Percentiles rank a stretch among this genome's conserved stretches.
Evolutionary conservation across 2,888 invertebrate genomes (phyloP).

Genomic region (Dynastes grantii): DNA sequence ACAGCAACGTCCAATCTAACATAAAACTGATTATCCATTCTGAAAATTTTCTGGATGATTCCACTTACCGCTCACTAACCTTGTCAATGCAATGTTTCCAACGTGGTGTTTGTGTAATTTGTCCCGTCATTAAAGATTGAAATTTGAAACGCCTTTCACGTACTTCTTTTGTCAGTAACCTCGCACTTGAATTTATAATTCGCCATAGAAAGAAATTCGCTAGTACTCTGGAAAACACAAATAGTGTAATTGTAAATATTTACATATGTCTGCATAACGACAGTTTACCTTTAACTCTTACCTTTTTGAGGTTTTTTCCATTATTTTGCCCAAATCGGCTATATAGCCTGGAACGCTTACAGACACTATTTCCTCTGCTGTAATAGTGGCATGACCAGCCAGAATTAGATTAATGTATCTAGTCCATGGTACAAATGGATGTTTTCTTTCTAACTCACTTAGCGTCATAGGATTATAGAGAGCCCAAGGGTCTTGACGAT

Average conservation of each 20-base stretch:
- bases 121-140: conserved; percentile 86
- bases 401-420: conserved; percentile 89
- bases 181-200: conserved; percentile 85
- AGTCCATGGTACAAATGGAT: conserved; percentile 85
- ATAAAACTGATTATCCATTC: conserved; percentile 51
- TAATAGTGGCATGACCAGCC: conserved; percentile 76
- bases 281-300: conserved; percentile 48
- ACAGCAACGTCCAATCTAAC: conserved; percentile 81
- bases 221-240: neutral
- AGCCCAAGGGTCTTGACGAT: conserved; percentile 90
- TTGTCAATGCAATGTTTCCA: conserved; percentile 95
- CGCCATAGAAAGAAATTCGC: conserved; percentile 65
- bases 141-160: conserved; percentile 86
- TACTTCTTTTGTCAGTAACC: conserved; percentile 85
- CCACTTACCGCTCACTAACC: conserved; percentile 79
- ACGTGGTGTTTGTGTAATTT: conserved; percentile 87
- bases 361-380: conserved; percentile 83
- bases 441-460: conserved; percentile 81
- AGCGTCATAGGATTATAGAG: conserved; percentile 95
- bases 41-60: neutral
- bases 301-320: conserved; percentile 74
- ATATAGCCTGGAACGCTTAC: conserved; percentile 90
- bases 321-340: conserved; percentile 77
- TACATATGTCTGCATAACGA: neutral
- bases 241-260: neutral